phyloP scores from a whole-genome alignment of 2,113 vertebrate genomes.

The Leucoraja erinaceus region DNA sequence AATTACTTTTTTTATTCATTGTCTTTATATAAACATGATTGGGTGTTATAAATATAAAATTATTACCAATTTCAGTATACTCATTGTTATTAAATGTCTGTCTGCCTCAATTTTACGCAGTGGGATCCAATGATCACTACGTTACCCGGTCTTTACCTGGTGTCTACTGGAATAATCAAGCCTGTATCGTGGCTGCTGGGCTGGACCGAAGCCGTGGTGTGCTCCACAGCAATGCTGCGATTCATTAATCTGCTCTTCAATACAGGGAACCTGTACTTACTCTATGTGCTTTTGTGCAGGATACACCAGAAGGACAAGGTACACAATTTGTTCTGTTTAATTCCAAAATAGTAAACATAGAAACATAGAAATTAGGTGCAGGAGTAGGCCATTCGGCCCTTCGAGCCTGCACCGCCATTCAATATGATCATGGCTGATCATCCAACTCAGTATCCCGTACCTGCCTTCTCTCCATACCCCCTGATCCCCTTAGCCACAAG shows the following conservation, averaged over 20 bases:
- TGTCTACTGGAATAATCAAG: slow-evolving; percentile 78
- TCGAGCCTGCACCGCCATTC: too few species aligned
- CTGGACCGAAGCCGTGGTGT: slow-evolving; percentile 69
- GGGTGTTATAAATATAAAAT: neutral
- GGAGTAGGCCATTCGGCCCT: too few species aligned
- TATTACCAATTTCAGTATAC: neutral
- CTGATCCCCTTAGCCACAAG: too few species aligned
- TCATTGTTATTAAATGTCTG: neutral
- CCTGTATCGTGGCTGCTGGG: slow-evolving; percentile 74
- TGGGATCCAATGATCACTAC: slow-evolving; percentile 99
- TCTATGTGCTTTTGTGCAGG: slow-evolving; percentile 75
- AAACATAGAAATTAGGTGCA: too few species aligned
- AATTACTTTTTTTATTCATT: neutral
- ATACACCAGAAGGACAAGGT: slow-evolving; percentile 83
- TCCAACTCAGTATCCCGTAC: too few species aligned
- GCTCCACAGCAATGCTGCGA: slow-evolving; percentile 83
- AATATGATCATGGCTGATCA: too few species aligned
- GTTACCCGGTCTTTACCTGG: slow-evolving; percentile 80
- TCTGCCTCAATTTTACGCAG: slow-evolving; percentile 49
- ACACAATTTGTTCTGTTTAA: neutral
- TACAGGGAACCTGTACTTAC: slow-evolving; percentile 80
- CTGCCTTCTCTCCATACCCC: too few species aligned
- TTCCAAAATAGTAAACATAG: neutral
- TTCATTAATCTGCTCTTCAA: slow-evolving; percentile 92
- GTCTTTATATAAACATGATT: neutral